Conservation (phyloP, 2,888 invertebrate genomes). For the Agrotis segetum region DNA sequence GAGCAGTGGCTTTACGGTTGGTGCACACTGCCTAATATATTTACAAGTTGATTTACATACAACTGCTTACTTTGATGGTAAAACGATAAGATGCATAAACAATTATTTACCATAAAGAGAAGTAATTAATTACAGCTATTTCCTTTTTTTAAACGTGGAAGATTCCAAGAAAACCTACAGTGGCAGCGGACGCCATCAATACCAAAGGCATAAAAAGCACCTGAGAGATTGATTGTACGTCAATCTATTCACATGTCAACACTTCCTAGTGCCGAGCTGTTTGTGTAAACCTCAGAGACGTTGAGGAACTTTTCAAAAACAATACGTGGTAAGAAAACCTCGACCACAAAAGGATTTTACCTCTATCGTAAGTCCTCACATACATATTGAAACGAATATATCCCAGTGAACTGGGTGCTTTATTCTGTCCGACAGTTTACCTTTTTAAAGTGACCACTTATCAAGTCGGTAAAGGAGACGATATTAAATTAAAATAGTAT, state of each 20-base stretch:
- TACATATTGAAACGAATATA: conserved; percentile 50
- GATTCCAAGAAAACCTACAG: conserved; percentile 3
- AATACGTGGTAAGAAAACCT: conserved; percentile 27
- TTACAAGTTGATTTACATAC: conserved; percentile 48
- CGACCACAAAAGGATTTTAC: conserved; percentile 52
- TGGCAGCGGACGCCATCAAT: conserved; percentile 19
- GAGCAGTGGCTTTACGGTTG: conserved; percentile 53
- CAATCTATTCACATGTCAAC: conserved; percentile 21
- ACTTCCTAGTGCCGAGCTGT: conserved; percentile 36
- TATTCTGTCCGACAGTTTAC: conserved; percentile 53
- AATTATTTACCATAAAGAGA: conserved; percentile 27
- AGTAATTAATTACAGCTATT: conserved; percentile 20
- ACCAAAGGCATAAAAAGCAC: conserved; percentile 32
- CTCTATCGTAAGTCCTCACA: conserved; percentile 20
- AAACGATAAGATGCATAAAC: conserved; percentile 7
- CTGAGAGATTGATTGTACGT: conserved; percentile 44
- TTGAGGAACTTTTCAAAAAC: conserved; percentile 31
- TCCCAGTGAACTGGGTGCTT: conserved; percentile 44
- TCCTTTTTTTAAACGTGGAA: conserved; percentile 13
- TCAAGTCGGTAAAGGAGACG: conserved; percentile 40
- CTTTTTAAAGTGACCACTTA: conserved; percentile 57
- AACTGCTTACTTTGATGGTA: conserved; percentile 10
- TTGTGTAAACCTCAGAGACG: conserved; percentile 16
- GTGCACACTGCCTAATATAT: conserved; percentile 54
- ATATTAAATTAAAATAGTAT: conserved; percentile 58